Evolutionary conservation across 2,888 invertebrate genomes (phyloP).

Genomic region (Trissonchulus latispiculum): DNA sequence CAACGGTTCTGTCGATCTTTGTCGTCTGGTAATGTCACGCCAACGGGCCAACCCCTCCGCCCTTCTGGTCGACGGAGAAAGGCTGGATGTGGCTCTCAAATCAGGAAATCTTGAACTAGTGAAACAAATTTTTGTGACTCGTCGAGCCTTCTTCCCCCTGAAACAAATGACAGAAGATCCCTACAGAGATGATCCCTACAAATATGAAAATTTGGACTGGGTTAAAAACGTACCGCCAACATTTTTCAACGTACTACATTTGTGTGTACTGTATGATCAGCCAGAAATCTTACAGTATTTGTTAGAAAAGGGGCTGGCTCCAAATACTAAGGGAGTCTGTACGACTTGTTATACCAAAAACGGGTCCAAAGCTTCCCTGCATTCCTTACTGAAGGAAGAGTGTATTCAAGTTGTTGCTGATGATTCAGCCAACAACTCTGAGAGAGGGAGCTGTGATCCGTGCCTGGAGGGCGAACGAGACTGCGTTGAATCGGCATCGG

Average conservation of each 20-base stretch:
- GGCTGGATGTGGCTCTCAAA: background rate
- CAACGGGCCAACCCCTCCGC: background rate
- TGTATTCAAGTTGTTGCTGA: background rate
- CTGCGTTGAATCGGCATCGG: constrained; percentile 23
- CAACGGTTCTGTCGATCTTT: background rate
- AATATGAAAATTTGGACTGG: background rate
- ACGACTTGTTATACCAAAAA: constrained; percentile 51
- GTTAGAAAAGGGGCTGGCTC: background rate
- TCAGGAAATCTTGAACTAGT: background rate
- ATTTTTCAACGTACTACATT: constrained; percentile 53
- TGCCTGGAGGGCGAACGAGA: constrained; percentile 51
- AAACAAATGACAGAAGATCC: background rate
- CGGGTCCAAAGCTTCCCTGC: constrained; percentile 46
- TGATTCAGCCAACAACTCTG: constrained; percentile 22
- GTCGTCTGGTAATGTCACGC: background rate
- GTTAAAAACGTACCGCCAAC: background rate
- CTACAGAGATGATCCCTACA: background rate
- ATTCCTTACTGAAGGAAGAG: background rate
- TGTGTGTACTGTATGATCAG: constrained; percentile 54
- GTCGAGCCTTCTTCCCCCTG: background rate
- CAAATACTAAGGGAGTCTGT: background rate
- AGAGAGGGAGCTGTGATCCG: constrained; percentile 47
- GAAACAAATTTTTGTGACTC: background rate
- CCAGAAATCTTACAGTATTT: constrained; percentile 37
- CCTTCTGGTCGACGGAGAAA: background rate